phyloP scores from a whole-genome alignment of 2,888 invertebrate genomes.

The Ectropis crepuscularia region DNA sequence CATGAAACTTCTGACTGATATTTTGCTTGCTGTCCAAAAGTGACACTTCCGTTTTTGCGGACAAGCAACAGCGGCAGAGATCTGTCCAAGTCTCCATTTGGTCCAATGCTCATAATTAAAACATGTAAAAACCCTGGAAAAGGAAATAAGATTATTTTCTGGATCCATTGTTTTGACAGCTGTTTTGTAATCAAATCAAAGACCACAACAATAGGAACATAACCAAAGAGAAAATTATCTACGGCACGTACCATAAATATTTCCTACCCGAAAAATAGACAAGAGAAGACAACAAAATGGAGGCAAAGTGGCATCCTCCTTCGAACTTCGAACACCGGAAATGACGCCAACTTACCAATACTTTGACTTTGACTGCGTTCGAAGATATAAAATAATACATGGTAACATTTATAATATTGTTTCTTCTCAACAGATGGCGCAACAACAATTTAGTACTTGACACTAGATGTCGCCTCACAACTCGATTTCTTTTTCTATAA shows the following conservation, averaged over 20 bases:
- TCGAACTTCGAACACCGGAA: constrained; percentile 25
- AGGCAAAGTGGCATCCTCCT: constrained; percentile 45
- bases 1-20: constrained; percentile 68
- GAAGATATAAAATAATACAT: constrained; percentile 3
- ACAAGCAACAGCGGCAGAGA: constrained; percentile 78
- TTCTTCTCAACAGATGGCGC: constrained; percentile 21
- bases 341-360: background rate
- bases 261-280: constrained; percentile 82
- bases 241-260: constrained; percentile 83
- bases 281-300: constrained; percentile 78
- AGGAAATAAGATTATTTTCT: constrained; percentile 53
- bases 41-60: constrained; percentile 73
- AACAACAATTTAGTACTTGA: background rate
- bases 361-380: constrained; percentile 5
- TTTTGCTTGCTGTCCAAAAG: constrained; percentile 67
- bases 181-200: constrained; percentile 57
- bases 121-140: constrained; percentile 68
- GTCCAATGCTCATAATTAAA: constrained; percentile 62
- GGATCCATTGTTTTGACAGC: constrained; percentile 74
- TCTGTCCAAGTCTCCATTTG: constrained; percentile 78
- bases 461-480: background rate
- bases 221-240: constrained; percentile 84
- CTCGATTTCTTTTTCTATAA: background rate
- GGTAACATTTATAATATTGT: constrained; percentile 8
- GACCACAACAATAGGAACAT: constrained; percentile 60